Percentiles rank a stretch among this genome's conserved stretches.
phyloP scores from a whole-genome alignment of 1,140 invertebrate genomes.

The Aphelenchoides besseyi region DNA sequence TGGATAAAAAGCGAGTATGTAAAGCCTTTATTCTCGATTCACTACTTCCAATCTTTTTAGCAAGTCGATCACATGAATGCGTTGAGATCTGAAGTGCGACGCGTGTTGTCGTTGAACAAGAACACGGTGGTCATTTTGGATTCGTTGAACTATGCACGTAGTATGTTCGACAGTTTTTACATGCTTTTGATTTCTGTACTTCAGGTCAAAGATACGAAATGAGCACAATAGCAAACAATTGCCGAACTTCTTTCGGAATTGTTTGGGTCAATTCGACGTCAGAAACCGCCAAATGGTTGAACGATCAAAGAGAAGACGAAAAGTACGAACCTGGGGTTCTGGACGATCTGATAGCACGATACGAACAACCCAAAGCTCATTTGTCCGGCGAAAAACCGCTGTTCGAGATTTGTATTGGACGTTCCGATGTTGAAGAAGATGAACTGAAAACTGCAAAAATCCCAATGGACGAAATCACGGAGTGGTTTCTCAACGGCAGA shows the following conservation, averaged over 20 bases:
- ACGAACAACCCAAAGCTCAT: constrained; percentile 10
- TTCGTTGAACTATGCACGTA: constrained; percentile 18
- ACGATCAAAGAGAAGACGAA: constrained; percentile 3
- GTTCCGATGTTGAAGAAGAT: not conserved
- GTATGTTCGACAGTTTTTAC: not conserved
- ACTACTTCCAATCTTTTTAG: not conserved
- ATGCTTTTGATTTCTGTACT: not conserved
- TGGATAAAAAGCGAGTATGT: not conserved
- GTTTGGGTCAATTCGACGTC: not conserved
- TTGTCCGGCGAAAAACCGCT: constrained; percentile 14
- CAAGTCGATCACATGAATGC: constrained; percentile 1
- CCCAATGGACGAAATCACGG: constrained; percentile 9
- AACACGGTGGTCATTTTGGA: constrained; percentile 5
- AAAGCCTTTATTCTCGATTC: not conserved
- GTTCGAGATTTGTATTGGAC: constrained; percentile 8
- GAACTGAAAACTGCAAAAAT: not conserved
- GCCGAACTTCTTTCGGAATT: not conserved
- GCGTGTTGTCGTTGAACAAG: constrained; percentile 1
- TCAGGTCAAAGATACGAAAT: constrained; percentile 21
- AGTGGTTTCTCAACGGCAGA: not conserved
- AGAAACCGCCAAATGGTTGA: not conserved
- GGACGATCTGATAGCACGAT: constrained; percentile 6
- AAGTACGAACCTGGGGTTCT: not conserved
- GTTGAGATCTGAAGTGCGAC: constrained; percentile 11
- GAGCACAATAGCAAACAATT: constrained; percentile 10